phyloP scores from a whole-genome alignment of 2,888 invertebrate species.

The Meandrusa payeni region DNA sequence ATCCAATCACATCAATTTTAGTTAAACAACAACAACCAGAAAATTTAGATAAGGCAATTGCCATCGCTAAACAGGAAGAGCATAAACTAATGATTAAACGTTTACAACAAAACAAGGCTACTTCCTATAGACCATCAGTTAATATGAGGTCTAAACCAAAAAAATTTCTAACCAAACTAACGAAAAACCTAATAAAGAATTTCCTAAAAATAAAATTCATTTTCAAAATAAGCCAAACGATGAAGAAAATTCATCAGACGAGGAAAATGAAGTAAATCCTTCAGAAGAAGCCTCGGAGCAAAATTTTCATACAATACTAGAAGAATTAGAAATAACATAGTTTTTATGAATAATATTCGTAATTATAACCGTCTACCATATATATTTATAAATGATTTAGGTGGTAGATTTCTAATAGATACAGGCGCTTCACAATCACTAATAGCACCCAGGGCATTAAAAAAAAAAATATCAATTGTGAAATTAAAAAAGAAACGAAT shows the following conservation, averaged over 20 bases:
- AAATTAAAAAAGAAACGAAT: slow-evolving; percentile 37
- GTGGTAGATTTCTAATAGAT: slow-evolving; percentile 24
- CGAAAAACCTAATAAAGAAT: neutral
- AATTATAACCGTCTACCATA: slow-evolving; percentile 20
- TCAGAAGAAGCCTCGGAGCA: neutral
- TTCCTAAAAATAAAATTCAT: neutral
- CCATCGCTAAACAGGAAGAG: neutral
- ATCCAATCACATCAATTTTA: neutral
- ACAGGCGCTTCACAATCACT: slow-evolving; percentile 26
- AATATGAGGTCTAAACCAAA: too few species aligned
- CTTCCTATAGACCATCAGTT: neutral
- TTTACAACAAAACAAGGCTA: neutral
- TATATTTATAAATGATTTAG: slow-evolving; percentile 21
- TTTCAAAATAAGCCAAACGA: neutral
- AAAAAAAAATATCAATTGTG: slow-evolving; percentile 16
- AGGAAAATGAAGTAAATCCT: too few species aligned
- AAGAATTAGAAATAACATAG: slow-evolving; percentile 1
- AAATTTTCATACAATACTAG: neutral
- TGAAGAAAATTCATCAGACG: too few species aligned
- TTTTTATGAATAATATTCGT: slow-evolving; percentile 5
- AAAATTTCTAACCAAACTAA: too few species aligned
- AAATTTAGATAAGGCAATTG: neutral
- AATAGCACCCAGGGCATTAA: slow-evolving; percentile 20
- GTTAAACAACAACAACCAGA: neutral
- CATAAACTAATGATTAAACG: neutral